phyloP scores from a whole-genome alignment of 1,140 invertebrate genomes.

The Diprion similis region DNA sequence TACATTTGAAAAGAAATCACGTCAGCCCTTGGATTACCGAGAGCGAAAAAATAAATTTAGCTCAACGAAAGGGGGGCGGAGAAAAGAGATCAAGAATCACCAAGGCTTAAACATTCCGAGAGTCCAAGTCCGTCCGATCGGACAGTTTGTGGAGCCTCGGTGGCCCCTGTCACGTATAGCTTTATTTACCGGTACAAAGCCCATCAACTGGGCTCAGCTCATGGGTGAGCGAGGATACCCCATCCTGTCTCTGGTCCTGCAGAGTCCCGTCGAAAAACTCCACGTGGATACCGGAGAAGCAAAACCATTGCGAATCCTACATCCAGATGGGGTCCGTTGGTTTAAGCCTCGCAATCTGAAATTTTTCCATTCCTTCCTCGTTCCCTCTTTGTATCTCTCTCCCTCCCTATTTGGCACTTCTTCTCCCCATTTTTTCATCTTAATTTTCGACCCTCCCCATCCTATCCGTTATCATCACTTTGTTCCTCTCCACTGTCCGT shows the following conservation, averaged over 20 bases:
- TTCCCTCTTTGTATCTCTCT: neutral
- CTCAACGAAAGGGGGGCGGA: neutral
- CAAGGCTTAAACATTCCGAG: slow-evolving; percentile 1
- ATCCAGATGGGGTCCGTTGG: neutral
- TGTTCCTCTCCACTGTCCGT: neutral
- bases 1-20: too few relatives aligned
- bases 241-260: neutral
- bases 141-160: neutral
- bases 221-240: neutral
- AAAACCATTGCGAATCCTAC: neutral
- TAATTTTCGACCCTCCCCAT: neutral
- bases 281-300: neutral
- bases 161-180: neutral
- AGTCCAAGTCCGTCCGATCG: neutral
- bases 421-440: neutral
- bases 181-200: neutral
- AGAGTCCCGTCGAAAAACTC: neutral
- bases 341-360: neutral
- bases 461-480: neutral
- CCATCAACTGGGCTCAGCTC: slow-evolving; percentile 1
- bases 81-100: neutral
- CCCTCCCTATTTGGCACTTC: neutral
- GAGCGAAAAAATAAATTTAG: neutral
- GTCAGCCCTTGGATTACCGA: too few relatives aligned
- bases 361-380: neutral